These are phyloP conservation scores for Oenanthe oenanthe DNA, from an alignment of 2,113 vertebrate species.

Conservation along the genomic window DNA sequence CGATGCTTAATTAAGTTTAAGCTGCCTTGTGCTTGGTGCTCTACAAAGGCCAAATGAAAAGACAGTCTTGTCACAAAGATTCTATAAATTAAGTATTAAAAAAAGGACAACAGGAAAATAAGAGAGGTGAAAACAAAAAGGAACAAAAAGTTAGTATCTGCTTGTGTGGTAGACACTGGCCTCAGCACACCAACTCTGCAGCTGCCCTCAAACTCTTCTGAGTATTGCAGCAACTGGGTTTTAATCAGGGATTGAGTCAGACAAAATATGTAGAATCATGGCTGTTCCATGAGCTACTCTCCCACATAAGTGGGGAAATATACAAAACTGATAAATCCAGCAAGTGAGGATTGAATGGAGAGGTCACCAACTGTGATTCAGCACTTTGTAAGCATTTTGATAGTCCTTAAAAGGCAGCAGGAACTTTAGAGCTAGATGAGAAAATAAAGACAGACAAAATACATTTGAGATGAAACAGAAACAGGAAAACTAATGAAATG, in stretches of 20 bases:
- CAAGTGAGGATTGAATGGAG: not conserved
- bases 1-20: not conserved
- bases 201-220: not conserved
- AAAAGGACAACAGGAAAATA: not conserved
- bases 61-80: not conserved
- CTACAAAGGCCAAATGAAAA: not conserved
- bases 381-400: not conserved
- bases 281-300: not conserved
- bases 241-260: not conserved
- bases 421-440: not conserved
- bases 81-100: not conserved
- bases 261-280: not conserved
- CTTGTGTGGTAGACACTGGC: not conserved
- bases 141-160: not conserved
- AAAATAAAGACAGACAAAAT: not conserved
- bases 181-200: not conserved
- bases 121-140: not conserved
- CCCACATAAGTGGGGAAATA: not conserved
- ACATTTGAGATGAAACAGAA: not conserved
- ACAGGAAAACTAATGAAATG: not conserved
- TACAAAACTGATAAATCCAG: not conserved
- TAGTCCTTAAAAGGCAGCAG: not conserved
- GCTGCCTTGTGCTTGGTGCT: not conserved
- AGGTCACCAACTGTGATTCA: not conserved
- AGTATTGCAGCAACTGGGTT: not conserved